Evolutionary conservation across 2,888 invertebrate species (phyloP).

Genomic region (Dyspetes luteomarginatus): DNA sequence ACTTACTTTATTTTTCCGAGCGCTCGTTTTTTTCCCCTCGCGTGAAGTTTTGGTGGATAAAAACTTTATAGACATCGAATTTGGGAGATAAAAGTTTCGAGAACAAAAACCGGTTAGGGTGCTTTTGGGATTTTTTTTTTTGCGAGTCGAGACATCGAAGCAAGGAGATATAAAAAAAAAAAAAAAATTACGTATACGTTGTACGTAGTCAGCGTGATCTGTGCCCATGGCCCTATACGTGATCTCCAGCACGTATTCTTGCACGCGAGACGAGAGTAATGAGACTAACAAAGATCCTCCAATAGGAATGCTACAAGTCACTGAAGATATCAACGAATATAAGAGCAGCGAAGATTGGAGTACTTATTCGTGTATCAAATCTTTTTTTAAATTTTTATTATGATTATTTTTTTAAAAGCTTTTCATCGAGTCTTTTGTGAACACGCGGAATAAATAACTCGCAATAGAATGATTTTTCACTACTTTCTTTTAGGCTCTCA

Average conservation of each 20-base stretch:
- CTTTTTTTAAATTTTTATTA: no score
- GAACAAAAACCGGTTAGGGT: neutral
- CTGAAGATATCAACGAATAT: neutral
- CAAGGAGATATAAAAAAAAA: neutral
- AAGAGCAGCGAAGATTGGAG: slow-evolving; percentile 14
- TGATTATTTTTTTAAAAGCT: neutral
- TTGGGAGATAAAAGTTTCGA: neutral
- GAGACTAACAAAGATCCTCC: slow-evolving; percentile 30
- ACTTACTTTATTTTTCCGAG: neutral
- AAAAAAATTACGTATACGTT: neutral
- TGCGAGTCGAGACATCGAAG: neutral
- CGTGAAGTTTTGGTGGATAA: neutral
- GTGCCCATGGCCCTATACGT: neutral
- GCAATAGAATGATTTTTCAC: neutral
- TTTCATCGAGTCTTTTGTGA: neutral
- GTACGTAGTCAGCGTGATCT: neutral
- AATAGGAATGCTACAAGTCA: neutral
- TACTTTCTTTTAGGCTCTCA: neutral
- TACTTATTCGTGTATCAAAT: slow-evolving; percentile 1
- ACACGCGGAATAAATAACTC: neutral
- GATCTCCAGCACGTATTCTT: slow-evolving; percentile 19
- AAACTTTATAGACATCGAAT: neutral
- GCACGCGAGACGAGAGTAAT: slow-evolving; percentile 17
- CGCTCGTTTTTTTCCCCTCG: neutral
- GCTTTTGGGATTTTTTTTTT: neutral